Evolutionary conservation across 2,888 invertebrate genomes (phyloP).

Genomic region (Caenorhabditis wallacei): DNA sequence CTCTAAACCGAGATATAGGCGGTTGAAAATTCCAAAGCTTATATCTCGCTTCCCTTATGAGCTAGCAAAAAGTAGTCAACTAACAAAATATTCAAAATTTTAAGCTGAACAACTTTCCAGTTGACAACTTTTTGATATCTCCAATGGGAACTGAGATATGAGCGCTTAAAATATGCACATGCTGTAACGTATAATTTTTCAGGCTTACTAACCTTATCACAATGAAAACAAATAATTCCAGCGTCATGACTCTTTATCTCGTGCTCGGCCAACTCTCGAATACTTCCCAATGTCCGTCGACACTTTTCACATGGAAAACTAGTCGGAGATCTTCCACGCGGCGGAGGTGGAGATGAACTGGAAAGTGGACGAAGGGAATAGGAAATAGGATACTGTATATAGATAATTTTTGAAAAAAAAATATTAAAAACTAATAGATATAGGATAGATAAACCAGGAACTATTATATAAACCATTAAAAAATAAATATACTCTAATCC

Average conservation of each 20-base stretch:
- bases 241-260: constrained; percentile 55
- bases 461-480: neutral
- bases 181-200: too few relatives aligned
- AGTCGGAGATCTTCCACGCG: neutral
- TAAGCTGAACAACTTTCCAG: too few relatives aligned
- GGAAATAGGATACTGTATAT: neutral
- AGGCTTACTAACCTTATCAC: constrained; percentile 57
- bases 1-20: too few relatives aligned
- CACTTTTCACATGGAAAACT: constrained; percentile 34
- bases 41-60: too few relatives aligned
- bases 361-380: neutral
- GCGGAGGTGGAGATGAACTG: constrained; percentile 9
- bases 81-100: too few relatives aligned
- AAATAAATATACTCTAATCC: constrained; percentile 53
- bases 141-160: too few relatives aligned
- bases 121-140: too few relatives aligned
- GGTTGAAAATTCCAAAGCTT: too few relatives aligned
- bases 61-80: too few relatives aligned
- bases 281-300: constrained; percentile 5
- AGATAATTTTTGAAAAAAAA: neutral
- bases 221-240: constrained; percentile 45
- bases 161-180: too few relatives aligned
- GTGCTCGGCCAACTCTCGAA: constrained; percentile 55
- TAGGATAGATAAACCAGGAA: constrained; percentile 1
- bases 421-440: neutral